Base-by-base conservation (phyloP, 2,888 invertebrate species). In the Chesias legatella region DNA sequence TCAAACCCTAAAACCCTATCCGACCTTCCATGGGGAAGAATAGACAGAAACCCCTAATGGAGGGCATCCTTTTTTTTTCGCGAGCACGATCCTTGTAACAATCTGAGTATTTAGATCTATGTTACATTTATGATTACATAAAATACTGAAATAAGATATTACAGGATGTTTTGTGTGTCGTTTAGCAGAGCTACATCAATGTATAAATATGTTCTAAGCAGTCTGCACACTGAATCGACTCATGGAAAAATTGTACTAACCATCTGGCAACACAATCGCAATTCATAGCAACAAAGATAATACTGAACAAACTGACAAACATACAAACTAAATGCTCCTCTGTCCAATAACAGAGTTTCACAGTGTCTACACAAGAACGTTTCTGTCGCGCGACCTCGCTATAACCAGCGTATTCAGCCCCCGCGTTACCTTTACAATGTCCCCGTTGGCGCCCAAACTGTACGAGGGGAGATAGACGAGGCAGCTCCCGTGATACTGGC, bases 341-440 rank as follows among this genome's bases (percentile, higher is more conserved):
- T 84, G 81, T 84, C 79, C 76, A 71, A 78, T 77, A 83, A 83
- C 83, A 85, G 81, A 74, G 79, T 80, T 76, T 72, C 81, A 79
- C 70, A 85, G 84, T 78, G 72, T 73, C 73, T 70, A 70, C 68
- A 82, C 77, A 80, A 81, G 79, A 80, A 66, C 74, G 63, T 69
- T 76, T 79, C 79, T 84, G 83, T 85, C 78, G 68, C 71, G 57
- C 74, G 81, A 74, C 82, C 83, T 82, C 83, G 80, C 58, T 44
- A 56, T 53, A 71, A 69, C 84, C 77, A 76, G 23, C 46, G 24
- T 56, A 56, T 49, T 39, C n/a, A 41, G 73, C 68, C 51, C 72
- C 54, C 42, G 43, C 48, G 47, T 58, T 53, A 56, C 57, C 53
- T 51, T 46, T 43, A 49, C 48, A 55, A 53, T 51, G 51, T 44